Evolutionary conservation across 2,888 invertebrate genomes (phyloP).

Genomic region (Hedychridium roseum): DNA sequence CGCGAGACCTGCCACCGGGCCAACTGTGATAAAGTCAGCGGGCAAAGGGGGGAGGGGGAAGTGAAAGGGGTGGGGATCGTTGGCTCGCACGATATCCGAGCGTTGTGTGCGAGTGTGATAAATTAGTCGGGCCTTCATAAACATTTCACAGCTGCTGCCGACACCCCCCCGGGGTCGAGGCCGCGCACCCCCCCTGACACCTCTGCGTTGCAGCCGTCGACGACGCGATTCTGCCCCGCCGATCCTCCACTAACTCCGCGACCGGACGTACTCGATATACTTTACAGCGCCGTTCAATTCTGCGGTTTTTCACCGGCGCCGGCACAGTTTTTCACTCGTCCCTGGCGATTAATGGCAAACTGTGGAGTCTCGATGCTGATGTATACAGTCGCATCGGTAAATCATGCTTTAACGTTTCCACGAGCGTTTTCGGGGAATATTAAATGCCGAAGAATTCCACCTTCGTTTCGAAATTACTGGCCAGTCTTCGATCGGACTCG

Average conservation of each 20-base stretch:
- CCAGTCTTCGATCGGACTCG: no score
- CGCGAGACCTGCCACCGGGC: slow-evolving; percentile 4
- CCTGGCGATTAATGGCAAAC: no score
- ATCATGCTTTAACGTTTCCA: no score
- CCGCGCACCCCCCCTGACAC: slow-evolving; percentile 14
- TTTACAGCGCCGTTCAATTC: slow-evolving; percentile 36
- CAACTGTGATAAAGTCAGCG: slow-evolving; percentile 38
- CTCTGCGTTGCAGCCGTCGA: slow-evolving; percentile 20
- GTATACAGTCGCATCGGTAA: no score
- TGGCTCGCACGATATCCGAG: slow-evolving; percentile 7
- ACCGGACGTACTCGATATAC: slow-evolving; percentile 33
- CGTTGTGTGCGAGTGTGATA: slow-evolving; percentile 47
- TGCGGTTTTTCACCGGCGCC: no score
- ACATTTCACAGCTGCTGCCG: slow-evolving; percentile 62
- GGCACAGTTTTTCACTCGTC: no score
- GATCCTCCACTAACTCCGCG: slow-evolving; percentile 16
- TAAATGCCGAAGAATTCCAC: no score
- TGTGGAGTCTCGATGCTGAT: no score
- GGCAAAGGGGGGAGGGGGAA: slow-evolving; percentile 12
- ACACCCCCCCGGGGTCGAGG: slow-evolving; percentile 36
- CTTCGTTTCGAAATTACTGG: no score
- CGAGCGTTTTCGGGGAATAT: no score
- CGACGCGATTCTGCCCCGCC: slow-evolving; percentile 22
- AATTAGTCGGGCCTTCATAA: slow-evolving; percentile 62
- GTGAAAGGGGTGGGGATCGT: no score